These are phyloP conservation scores for Anguilla anguilla DNA, from an alignment of 2,797 vertebrate genomes.

Conservation along the genomic window DNA sequence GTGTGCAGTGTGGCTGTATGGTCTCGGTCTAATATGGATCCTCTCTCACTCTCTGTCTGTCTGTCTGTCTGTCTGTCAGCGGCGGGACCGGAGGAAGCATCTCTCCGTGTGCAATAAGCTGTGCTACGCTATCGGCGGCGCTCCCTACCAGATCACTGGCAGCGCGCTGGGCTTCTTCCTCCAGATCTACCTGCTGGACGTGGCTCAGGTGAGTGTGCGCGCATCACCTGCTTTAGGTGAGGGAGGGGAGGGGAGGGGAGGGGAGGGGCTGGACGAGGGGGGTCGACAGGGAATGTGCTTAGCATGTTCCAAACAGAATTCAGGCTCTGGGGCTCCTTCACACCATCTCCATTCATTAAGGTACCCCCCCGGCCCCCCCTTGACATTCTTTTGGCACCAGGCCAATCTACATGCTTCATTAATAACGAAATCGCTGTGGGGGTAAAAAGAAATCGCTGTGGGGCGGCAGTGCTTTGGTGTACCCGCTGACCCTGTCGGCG, in stretches of 20 bases:
- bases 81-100: constrained; percentile 58
- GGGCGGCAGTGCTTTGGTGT: background rate
- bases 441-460: background rate
- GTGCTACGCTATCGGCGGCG: constrained; percentile 89
- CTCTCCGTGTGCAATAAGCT: constrained; percentile 85
- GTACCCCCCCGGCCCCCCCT: too few species aligned
- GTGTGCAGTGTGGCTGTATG: too few species aligned
- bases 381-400: background rate
- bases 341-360: background rate
- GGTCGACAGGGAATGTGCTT: background rate
- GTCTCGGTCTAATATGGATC: too few species aligned
- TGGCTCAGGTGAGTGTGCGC: constrained; percentile 81
- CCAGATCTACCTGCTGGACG: constrained; percentile 92
- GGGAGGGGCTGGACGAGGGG: too few species aligned
- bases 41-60: too few species aligned
- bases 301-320: background rate
- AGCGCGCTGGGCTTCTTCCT: constrained; percentile 91
- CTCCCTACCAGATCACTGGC: constrained; percentile 92
- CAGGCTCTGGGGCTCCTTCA: too few species aligned
- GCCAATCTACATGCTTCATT: background rate
- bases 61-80: constrained; percentile 34
- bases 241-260: too few species aligned
- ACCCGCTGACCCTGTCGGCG: background rate
- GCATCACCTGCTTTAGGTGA: background rate
- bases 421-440: background rate